Evolutionary conservation across 2,888 invertebrate species (phyloP).

Genomic region (Andrena praecox): DNA sequence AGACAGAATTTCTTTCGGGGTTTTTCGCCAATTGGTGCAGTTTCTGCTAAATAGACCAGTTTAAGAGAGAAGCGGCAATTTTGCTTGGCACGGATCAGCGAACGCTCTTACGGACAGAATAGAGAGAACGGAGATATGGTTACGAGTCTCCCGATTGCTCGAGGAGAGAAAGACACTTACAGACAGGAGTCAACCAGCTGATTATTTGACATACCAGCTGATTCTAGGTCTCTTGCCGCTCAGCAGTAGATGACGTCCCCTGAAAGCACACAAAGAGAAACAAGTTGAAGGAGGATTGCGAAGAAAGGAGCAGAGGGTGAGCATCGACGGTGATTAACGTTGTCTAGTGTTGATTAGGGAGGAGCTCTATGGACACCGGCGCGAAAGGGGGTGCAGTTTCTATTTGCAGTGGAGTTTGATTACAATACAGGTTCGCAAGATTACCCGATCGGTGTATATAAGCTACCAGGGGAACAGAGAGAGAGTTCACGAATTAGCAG

Average conservation of each 20-base stretch:
- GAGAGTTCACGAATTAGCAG: too few species aligned
- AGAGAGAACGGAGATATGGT: slow-evolving; percentile 29
- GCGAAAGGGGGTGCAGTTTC: too few species aligned
- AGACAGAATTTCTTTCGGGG: background rate
- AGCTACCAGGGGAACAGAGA: too few species aligned
- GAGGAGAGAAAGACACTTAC: slow-evolving; percentile 85
- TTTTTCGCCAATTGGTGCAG: background rate
- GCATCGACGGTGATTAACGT: too few species aligned
- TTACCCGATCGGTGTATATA: too few species aligned
- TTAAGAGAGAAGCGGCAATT: background rate
- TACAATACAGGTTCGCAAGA: too few species aligned
- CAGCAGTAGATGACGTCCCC: slow-evolving; percentile 73
- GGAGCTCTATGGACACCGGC: too few species aligned
- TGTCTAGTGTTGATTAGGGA: too few species aligned
- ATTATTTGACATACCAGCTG: slow-evolving; percentile 87
- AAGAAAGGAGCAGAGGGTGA: too few species aligned
- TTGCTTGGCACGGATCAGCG: slow-evolving; percentile 10
- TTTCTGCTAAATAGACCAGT: background rate
- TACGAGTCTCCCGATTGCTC: slow-evolving; percentile 45
- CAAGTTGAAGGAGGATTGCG: too few species aligned
- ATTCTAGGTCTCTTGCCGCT: slow-evolving; percentile 73
- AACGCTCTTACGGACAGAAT: slow-evolving; percentile 1
- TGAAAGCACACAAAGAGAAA: slow-evolving; percentile 66
- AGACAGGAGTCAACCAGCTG: slow-evolving; percentile 89
- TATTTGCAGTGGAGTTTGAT: too few species aligned